A percentile compares a stretch with the other conserved stretches of the same genome.
phyloP scores from a whole-genome alignment of 1,140 invertebrate genomes.

The Eciton burchellii region DNA sequence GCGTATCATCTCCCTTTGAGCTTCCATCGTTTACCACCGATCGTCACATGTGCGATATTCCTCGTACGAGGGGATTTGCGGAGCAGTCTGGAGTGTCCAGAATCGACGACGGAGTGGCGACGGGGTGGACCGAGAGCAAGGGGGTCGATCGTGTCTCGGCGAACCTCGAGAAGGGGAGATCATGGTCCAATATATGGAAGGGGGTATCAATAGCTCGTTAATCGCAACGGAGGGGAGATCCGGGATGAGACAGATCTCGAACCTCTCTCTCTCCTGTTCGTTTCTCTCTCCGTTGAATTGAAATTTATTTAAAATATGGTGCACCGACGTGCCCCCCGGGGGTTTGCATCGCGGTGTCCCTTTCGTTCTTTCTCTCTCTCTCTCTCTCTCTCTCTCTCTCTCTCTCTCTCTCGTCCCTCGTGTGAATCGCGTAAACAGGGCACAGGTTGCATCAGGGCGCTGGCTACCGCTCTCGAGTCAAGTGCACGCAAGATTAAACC shows the following conservation, averaged over 20 bases:
- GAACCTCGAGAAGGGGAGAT: constrained; percentile 36
- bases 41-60: constrained; percentile 78
- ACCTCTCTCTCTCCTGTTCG: neutral
- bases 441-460: constrained; percentile 77
- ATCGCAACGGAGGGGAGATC: constrained; percentile 69
- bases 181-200: constrained; percentile 55
- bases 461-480: constrained; percentile 74
- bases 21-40: constrained; percentile 46
- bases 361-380: too few relatives aligned
- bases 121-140: neutral
- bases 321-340: constrained; percentile 51
- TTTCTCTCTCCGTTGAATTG: constrained; percentile 69
- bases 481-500: constrained; percentile 77
- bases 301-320: constrained; percentile 83
- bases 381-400: constrained; percentile 57
- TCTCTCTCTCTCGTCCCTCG: constrained; percentile 61
- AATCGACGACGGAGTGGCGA: constrained; percentile 17
- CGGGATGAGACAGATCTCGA: constrained; percentile 51
- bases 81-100: constrained; percentile 47
- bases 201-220: constrained; percentile 85
- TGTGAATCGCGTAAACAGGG: constrained; percentile 79
- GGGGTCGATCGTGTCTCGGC: constrained; percentile 43
- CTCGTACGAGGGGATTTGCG: constrained; percentile 33
- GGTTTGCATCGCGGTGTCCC: constrained; percentile 26
- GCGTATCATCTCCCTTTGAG: constrained; percentile 47